phyloP scores from a whole-genome alignment of 2,888 invertebrate genomes.

The Drosophila algonquin region DNA sequence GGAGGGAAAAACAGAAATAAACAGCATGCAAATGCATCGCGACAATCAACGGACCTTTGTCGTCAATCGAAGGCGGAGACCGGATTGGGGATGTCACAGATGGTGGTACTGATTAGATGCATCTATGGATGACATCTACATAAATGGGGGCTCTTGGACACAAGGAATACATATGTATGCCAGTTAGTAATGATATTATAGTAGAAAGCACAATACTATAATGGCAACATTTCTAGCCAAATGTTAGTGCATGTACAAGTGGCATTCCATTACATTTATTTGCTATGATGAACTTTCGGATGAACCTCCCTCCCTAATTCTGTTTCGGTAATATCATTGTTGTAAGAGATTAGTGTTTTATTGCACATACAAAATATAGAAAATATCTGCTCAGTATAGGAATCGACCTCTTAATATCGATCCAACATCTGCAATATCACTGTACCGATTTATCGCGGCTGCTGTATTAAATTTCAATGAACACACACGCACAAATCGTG shows the following conservation, averaged over 20 bases:
- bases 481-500: slow-evolving; percentile 48
- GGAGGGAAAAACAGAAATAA: slow-evolving; percentile 12
- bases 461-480: slow-evolving; percentile 69
- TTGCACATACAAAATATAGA: too few species aligned
- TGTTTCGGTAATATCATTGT: too few species aligned
- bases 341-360: too few species aligned
- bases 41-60: slow-evolving; percentile 7
- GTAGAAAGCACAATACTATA: too few species aligned
- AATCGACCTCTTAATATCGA: not conserved
- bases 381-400: not conserved
- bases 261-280: too few species aligned
- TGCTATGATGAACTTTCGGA: too few species aligned
- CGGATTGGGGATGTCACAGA: too few species aligned
- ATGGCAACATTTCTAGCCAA: too few species aligned
- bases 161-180: not conserved
- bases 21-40: slow-evolving; percentile 35
- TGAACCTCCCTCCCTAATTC: too few species aligned
- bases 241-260: too few species aligned
- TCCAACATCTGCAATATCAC: slow-evolving; percentile 31
- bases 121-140: slow-evolving; percentile 28
- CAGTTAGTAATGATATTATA: too few species aligned
- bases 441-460: slow-evolving; percentile 5
- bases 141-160: slow-evolving; percentile 3
- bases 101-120: not conserved
- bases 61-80: too few species aligned